Evolutionary conservation across 2,797 vertebrate genomes (phyloP).

Genomic region (Syngnathus acus): DNA sequence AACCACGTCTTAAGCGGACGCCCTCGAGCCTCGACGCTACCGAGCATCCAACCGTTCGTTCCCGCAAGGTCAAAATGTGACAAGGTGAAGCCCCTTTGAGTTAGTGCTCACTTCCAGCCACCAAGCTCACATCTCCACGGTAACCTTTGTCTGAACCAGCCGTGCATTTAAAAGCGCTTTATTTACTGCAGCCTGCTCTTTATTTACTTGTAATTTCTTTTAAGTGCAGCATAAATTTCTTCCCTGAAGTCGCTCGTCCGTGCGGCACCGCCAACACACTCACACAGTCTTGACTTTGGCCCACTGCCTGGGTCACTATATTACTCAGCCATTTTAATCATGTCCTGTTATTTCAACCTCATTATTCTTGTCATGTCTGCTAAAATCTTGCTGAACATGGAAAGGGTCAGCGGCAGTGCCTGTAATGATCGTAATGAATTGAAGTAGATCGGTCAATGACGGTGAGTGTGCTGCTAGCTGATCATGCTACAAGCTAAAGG

Average conservation of each 20-base stretch:
- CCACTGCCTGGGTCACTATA: slow-evolving; percentile 1
- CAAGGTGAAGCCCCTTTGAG: not conserved
- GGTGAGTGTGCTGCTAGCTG: not conserved
- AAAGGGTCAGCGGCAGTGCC: not conserved
- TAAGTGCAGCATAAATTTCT: slow-evolving; percentile 7
- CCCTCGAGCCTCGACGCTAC: not conserved
- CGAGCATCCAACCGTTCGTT: not conserved
- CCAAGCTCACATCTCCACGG: not conserved
- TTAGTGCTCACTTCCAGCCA: not conserved
- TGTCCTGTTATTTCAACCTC: slow-evolving; percentile 2
- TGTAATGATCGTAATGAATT: slow-evolving; percentile 3
- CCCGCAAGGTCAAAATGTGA: not conserved
- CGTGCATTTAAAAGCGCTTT: slow-evolving; percentile 4
- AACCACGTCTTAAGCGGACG: not conserved
- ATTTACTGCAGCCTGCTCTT: slow-evolving; percentile 4
- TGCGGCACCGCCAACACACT: not conserved
- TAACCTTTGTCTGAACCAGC: slow-evolving; percentile 1
- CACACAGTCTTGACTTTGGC: not conserved
- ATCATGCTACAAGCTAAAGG: not conserved
- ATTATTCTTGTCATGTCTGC: slow-evolving; percentile 6
- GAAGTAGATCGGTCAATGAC: not conserved
- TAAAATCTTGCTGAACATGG: slow-evolving; percentile 6
- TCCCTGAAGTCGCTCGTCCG: not conserved
- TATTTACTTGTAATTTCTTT: slow-evolving; percentile 9
- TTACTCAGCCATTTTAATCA: slow-evolving; percentile 2